Evolutionary conservation across 2,797 vertebrate species (phyloP).

Genomic region (Gobio occitaniae): DNA sequence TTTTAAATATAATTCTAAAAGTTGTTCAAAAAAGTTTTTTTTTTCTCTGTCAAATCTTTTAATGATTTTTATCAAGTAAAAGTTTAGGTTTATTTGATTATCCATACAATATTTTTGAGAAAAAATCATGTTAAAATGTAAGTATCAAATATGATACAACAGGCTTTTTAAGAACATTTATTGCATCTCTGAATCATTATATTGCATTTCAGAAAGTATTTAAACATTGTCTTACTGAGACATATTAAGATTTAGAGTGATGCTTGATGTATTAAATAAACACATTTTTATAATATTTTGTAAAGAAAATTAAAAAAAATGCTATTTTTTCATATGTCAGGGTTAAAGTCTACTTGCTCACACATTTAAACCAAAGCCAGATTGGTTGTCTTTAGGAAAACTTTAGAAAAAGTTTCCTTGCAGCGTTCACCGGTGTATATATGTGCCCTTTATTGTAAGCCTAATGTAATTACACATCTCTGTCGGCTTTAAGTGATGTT

Average conservation of each 20-base stretch:
- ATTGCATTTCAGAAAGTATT: neutral
- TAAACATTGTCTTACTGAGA: neutral
- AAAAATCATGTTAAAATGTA: neutral
- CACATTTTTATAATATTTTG: too few relatives aligned
- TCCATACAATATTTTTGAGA: neutral
- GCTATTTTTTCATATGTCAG: neutral
- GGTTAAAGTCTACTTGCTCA: neutral
- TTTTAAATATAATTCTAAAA: neutral
- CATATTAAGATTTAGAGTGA: neutral
- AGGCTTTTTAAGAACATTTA: neutral
- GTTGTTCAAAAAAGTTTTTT: too few relatives aligned
- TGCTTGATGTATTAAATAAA: neutral
- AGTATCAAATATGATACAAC: neutral
- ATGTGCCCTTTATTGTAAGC: constrained; percentile 36
- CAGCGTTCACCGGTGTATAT: neutral
- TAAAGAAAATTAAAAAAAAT: neutral
- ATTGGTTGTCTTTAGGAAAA: neutral
- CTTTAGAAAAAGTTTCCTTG: constrained; percentile 11
- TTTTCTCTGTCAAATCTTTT: too few relatives aligned
- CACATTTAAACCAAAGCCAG: constrained; percentile 7
- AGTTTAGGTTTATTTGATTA: neutral
- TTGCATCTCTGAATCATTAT: neutral
- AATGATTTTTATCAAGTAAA: neutral
- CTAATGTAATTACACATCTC: constrained; percentile 63
- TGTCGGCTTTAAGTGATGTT: constrained; percentile 59